These are phyloP conservation scores for Gulo gulo DNA, from an alignment of 2,113 vertebrate species.

Conservation along the genomic window DNA sequence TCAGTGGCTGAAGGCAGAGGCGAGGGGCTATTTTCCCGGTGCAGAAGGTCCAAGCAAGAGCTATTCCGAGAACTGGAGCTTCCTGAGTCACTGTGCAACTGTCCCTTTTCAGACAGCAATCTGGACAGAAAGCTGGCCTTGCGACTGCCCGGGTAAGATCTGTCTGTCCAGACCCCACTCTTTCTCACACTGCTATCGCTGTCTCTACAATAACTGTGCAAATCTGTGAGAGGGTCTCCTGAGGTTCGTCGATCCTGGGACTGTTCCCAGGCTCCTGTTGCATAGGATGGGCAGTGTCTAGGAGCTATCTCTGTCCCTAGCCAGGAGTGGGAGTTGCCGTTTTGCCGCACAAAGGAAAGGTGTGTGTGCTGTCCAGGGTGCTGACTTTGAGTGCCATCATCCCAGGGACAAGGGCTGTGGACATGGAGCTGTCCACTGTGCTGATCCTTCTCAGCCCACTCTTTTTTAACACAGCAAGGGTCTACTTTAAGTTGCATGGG, in stretches of 20 bases:
- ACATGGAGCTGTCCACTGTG: constrained; percentile 71
- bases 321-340: constrained; percentile 64
- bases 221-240: constrained; percentile 80
- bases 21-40: constrained; percentile 83
- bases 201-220: constrained; percentile 83
- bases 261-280: constrained; percentile 56
- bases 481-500: constrained; percentile 56
- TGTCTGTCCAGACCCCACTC: constrained; percentile 84
- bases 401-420: constrained; percentile 67
- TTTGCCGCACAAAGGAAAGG: constrained; percentile 81
- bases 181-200: constrained; percentile 79
- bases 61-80: constrained; percentile 82
- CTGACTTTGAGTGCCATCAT: constrained; percentile 70
- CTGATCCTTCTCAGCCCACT: constrained; percentile 75
- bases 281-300: constrained; percentile 45
- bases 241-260: constrained; percentile 56
- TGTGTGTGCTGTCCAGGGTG: constrained; percentile 75
- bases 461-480: constrained; percentile 63
- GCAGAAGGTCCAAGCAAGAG: constrained; percentile 79
- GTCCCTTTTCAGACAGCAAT: constrained; percentile 84
- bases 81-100: constrained; percentile 80
- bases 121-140: constrained; percentile 91
- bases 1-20: constrained; percentile 80
- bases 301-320: neutral
- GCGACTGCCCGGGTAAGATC: constrained; percentile 80